Base-by-base conservation (phyloP, 1,140 invertebrate genomes). In the Anadara kagoshimensis region DNA sequence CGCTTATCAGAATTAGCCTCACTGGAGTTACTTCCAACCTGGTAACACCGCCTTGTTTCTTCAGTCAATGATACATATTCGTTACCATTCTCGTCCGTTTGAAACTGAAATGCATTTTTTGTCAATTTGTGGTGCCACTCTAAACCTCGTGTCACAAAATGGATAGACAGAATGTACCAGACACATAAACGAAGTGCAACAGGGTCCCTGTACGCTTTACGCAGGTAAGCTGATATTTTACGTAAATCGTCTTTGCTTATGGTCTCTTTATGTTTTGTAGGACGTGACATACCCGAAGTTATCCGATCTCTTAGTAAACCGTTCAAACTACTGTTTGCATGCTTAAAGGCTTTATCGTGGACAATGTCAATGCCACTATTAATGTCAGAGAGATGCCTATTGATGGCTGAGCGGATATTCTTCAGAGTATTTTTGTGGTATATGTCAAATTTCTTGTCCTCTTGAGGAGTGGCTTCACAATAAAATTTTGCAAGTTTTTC, bases 161-260 rank as follows among this genome's bases (percentile, higher is more conserved):
- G n/a, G n/a, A n/a, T 63, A 69, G 57, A 61, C 36, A 24, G 20
- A 51, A 45, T 26, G n/a, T n/a, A n/a, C n/a, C n/a, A n/a, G n/a
- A n/a, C n/a, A n/a, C n/a, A n/a, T n/a, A n/a, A n/a, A n/a, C 67
- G 26, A 7, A 70, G 43, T 41, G 63, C 63, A 20, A 62, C 24
- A 0, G 68, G 58, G 53, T 43, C 29, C 5, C 12, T 1, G 1
- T 18, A 45, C 2, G 67, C 57, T 36, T 36, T 14, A 43, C 47
- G n/a, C 12, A 69, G 51, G 57, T 69, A 69, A 20, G 44, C 43
- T 4, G 22, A 29, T 5, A 62, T 51, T 62, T 70, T 70, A n/a
- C 41, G 18, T 14, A 70, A 24, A 24, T 70, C 58, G 16, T 18
- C 18, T n/a, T n/a, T n/a, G n/a, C n/a, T n/a, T n/a, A n/a, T n/a